Percentiles rank a stretch among this genome's conserved stretches.
phyloP scores from a whole-genome alignment of 2,888 invertebrate genomes.

The Chymomyza procnemis region DNA sequence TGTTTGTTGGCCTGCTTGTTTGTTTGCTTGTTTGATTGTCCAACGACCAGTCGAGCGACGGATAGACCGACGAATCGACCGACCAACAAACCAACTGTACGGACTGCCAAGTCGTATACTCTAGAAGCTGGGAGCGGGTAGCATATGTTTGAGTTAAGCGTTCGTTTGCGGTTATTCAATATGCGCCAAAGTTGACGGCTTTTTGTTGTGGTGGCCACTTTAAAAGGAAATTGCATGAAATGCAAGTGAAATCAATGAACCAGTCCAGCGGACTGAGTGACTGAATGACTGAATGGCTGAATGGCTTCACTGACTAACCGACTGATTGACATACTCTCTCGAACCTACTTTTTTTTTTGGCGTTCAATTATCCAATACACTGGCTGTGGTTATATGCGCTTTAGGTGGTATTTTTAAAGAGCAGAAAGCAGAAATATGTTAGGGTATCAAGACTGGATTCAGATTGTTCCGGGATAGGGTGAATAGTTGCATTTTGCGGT shows the following conservation, averaged over 20 bases:
- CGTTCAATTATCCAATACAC: slow-evolving; percentile 10
- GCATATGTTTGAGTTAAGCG: slow-evolving; percentile 46
- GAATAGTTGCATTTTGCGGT: no score
- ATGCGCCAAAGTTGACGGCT: slow-evolving; percentile 29
- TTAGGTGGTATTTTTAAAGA: background rate
- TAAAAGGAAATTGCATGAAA: slow-evolving; percentile 36
- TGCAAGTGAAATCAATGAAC: slow-evolving; percentile 13
- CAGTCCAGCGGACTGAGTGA: slow-evolving; percentile 11
- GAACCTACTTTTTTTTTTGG: background rate
- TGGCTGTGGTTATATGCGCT: background rate
- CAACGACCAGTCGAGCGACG: background rate
- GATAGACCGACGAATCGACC: background rate
- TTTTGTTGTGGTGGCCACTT: slow-evolving; percentile 15
- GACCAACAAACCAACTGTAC: no score
- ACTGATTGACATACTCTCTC: slow-evolving; percentile 49
- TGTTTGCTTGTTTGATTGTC: slow-evolving; percentile 36
- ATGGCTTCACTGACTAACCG: slow-evolving; percentile 11
- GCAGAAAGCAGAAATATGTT: background rate
- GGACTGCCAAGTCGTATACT: no score
- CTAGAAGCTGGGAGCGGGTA: no score
- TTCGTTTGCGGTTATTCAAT: slow-evolving; percentile 69
- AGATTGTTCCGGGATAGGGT: no score
- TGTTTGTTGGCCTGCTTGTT: slow-evolving; percentile 32
- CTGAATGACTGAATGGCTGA: slow-evolving; percentile 3
- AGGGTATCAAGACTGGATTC: no score